phyloP scores from a whole-genome alignment of 2,888 invertebrate species.

The Branchipolynoe longqiensis region DNA sequence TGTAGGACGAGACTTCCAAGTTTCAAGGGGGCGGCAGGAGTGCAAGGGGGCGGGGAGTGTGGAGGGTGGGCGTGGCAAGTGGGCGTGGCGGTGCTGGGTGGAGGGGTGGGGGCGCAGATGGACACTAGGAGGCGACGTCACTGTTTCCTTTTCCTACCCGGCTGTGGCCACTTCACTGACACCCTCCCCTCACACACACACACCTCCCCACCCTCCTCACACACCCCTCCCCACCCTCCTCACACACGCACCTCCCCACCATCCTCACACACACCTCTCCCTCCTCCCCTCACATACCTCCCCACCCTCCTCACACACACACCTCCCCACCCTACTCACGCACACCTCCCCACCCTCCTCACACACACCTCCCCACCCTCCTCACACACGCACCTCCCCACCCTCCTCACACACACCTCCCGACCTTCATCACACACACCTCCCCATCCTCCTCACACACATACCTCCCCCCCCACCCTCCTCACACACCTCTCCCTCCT shows the following conservation, averaged over 20 bases:
- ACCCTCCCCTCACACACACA: neutral
- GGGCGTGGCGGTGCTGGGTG: neutral
- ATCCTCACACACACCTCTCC: neutral
- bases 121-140: neutral
- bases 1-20: no score
- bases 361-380: neutral
- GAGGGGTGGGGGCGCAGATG: neutral
- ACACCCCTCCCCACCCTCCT: neutral
- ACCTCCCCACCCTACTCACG: neutral
- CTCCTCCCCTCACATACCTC: neutral
- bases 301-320: neutral
- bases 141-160: neutral
- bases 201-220: neutral
- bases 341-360: neutral
- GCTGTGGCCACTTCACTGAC: slow-evolving; percentile 20
- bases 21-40: no score
- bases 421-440: neutral
- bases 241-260: neutral
- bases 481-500: neutral
- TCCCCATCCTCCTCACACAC: neutral
- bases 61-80: neutral
- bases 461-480: neutral
- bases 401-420: neutral
- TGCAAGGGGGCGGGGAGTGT: neutral
- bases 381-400: no score